Conservation (phyloP, 2,113 vertebrate species). For the Hiodon alosoides region DNA sequence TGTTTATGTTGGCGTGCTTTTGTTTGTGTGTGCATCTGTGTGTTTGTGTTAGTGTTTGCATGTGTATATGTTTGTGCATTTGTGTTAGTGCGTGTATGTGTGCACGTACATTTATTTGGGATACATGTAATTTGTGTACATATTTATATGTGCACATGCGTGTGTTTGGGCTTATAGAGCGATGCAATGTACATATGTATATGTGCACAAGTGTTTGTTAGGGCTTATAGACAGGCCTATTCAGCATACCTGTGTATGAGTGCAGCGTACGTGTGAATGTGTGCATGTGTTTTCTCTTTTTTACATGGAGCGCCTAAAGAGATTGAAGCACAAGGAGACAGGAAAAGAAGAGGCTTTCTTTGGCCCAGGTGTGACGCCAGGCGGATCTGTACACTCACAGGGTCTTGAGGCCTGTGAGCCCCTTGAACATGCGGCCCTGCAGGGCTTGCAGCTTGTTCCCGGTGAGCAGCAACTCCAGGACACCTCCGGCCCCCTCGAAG, state of each 20-base stretch:
- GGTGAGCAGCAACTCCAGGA: conserved; percentile 85
- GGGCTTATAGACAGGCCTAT: too few relatives aligned
- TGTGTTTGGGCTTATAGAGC: too few relatives aligned
- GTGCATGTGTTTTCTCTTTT: too few relatives aligned
- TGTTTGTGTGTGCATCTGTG: background rate
- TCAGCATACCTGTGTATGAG: too few relatives aligned
- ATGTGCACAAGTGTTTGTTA: too few relatives aligned
- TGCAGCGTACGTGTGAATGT: too few relatives aligned
- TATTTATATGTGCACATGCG: background rate
- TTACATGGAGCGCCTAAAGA: too few relatives aligned
- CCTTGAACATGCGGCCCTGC: conserved; percentile 82
- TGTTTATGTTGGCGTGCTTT: background rate
- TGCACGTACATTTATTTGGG: background rate
- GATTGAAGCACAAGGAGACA: too few relatives aligned
- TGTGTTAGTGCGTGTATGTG: background rate
- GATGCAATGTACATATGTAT: too few relatives aligned
- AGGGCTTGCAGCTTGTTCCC: conserved; percentile 83
- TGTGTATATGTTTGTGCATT: background rate
- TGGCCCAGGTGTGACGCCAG: too few relatives aligned
- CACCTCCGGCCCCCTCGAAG: conserved; percentile 77
- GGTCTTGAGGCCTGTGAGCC: conserved; percentile 82
- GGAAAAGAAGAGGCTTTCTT: too few relatives aligned
- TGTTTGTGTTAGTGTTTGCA: background rate
- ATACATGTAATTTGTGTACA: background rate
- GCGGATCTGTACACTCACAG: conserved; percentile 66